Base-by-base conservation (phyloP, 2,888 invertebrate species). In the Ditylenchus weischeri region DNA sequence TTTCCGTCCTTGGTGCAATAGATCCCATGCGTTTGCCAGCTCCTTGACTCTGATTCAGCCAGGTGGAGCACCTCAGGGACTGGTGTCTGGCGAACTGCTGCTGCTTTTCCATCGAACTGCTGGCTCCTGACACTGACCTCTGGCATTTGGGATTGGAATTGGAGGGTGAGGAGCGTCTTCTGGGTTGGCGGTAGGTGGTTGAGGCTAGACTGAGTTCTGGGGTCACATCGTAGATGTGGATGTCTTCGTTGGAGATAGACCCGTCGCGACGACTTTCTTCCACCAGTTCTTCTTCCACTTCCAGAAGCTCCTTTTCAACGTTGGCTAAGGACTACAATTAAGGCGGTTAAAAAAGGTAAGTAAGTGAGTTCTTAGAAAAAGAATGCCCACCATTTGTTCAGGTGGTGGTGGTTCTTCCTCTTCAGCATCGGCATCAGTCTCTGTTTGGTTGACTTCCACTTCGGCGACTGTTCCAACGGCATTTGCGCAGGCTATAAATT, bases 261-360 rank as follows among this genome's bases (percentile, higher is more conserved):
- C 11, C 61, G 11, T 50, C 50, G 13, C 57, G 69, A 18, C 35
- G 62, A 19, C 68, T 64, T 23, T 76, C 73, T 29, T 75, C 72
- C 36, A 65, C 75, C 43, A 74, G 70, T 38, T 76, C 61, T 50
- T 76, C 70, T 29, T 74, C 75, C 50, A 74, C 75, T 50, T 74
- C 74, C 15, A 74, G 62, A 13, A 74, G 62, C 21, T 75, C 69
- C 38, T 72, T 61, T 63, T 75, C 75, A 11, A 75, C 60, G 36
- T 74, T 64, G n/a, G 69, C 66, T 35, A 67, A 18, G 8, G 49
- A 60, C 73, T 70, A 43, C 64, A 72, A 49, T 10, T 13, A 21
- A 8, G 13, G 29, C 8, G 29, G 29, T 29, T 29, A 29, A 29
- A 19, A 54, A 54, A 54, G 23, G 11, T 54, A 3, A 43, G 15